Conservation (phyloP, 2,113 vertebrate species). For the Rhizomys pruinosus region DNA sequence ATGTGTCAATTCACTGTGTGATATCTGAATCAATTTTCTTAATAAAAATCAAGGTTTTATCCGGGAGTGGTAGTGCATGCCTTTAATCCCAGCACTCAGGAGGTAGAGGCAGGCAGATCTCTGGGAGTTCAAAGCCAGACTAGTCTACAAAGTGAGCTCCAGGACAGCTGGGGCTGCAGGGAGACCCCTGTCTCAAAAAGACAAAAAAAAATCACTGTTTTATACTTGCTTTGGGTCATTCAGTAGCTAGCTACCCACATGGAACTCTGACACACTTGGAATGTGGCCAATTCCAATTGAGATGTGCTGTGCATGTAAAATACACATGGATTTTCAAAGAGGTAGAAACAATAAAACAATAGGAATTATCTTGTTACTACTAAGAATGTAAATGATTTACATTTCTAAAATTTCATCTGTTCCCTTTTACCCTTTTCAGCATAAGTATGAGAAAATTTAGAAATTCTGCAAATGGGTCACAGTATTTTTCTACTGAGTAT, state of each 20-base stretch:
- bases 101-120: too few species aligned
- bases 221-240: background rate
- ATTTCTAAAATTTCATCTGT: constrained; percentile 14
- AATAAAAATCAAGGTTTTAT: constrained; percentile 22
- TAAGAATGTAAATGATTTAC: constrained; percentile 6
- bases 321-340: background rate
- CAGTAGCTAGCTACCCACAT: background rate
- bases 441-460: constrained; percentile 14
- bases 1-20: background rate
- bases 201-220: too few species aligned
- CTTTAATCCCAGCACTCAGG: too few species aligned
- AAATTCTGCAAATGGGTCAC: constrained; percentile 8
- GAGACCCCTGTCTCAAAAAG: too few species aligned
- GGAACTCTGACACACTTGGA: background rate
- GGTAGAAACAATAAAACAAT: constrained; percentile 26
- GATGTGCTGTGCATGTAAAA: background rate
- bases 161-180: too few species aligned
- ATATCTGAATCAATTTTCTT: constrained; percentile 15
- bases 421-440: constrained; percentile 33
- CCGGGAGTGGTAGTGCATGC: too few species aligned
- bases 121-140: too few species aligned
- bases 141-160: too few species aligned
- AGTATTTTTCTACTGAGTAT: constrained; percentile 39
- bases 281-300: background rate
- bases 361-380: constrained; percentile 1